These are phyloP conservation scores for Noturus placidus DNA, from an alignment of 2,113 vertebrate genomes.

Conservation along the genomic window DNA sequence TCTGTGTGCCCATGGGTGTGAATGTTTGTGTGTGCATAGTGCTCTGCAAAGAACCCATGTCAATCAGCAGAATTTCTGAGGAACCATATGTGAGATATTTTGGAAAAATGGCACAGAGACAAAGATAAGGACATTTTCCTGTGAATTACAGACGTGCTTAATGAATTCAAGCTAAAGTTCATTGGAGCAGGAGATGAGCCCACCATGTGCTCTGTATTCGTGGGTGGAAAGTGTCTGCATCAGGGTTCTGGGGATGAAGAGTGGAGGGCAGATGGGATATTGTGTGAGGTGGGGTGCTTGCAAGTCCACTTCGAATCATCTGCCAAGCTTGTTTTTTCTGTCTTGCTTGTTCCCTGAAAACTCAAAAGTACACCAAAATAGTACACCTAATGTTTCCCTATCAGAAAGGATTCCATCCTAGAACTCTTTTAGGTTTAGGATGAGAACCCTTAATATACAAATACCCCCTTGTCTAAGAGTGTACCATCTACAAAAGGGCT, in stretches of 20 bases:
- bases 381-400: background rate
- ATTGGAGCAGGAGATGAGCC: slow-evolving; percentile 19
- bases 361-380: background rate
- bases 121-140: background rate
- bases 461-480: background rate
- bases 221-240: slow-evolving; percentile 34
- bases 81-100: background rate
- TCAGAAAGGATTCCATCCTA: background rate
- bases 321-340: slow-evolving; percentile 21
- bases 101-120: background rate
- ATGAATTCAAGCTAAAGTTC: slow-evolving; percentile 4
- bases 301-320: slow-evolving; percentile 22
- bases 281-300: slow-evolving; percentile 17
- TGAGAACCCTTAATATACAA: background rate
- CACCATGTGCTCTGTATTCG: slow-evolving; percentile 6
- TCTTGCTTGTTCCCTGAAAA: slow-evolving; percentile 2
- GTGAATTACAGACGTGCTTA: background rate
- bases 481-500: background rate
- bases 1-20: background rate
- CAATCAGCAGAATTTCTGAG: background rate
- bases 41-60: background rate
- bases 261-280: slow-evolving; percentile 25
- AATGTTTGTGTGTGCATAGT: background rate
- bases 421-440: background rate
- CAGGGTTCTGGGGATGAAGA: slow-evolving; percentile 10